Evolutionary conservation across 2,113 vertebrate genomes (phyloP), one percentile per base, ranked within the genome.

Genomic region (Hiodon tergisus): DNA sequence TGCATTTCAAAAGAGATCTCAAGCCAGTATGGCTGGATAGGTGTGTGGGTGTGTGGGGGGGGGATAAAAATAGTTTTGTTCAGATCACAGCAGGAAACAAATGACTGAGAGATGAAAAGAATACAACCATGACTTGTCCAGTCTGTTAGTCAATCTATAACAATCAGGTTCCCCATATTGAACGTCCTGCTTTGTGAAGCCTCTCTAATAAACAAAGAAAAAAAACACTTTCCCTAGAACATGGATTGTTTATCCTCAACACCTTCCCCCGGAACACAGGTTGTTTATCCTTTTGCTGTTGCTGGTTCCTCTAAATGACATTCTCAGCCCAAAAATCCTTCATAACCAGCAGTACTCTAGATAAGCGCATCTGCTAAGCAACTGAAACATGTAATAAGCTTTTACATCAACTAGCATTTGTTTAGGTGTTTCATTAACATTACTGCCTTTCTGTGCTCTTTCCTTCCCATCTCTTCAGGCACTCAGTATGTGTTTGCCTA

Each of bases 161-260:
- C 6, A 68, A 68, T 68, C 46, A 68, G 50, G 1, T 4, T 75
- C 10, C 17, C 48, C 6, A 31, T 62, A 53, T 1, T 5, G 5
- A 55, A 16, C 10, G 7, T 16, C 51, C 6, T 59, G 57, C 6
- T 58, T 66, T 54, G 17, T 60, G 55, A 52, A 75, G 4, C 55
- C 13, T 67, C 68, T 52, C 53, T n/a, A 67, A 51, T 66, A n/a
- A 57, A 6, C 72, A 63, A 52, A 65, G 61, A 65, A 53, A 14
- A 14, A 31, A 17, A 10, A 67, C 46, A 62, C 52, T 67, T 6
- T 13, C 67, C 1, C 58, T 0, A 1, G 48, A 50, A 50, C 48
- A 50, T n/a, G n/a, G 13, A 14, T 16, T 14, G 10, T 61, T 67
- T 31, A 47, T 4, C 31, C 31, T 54, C 52, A 2, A 46, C 16